phyloP scores from a whole-genome alignment of 2,797 vertebrate species.

The Myotis vivesi region DNA sequence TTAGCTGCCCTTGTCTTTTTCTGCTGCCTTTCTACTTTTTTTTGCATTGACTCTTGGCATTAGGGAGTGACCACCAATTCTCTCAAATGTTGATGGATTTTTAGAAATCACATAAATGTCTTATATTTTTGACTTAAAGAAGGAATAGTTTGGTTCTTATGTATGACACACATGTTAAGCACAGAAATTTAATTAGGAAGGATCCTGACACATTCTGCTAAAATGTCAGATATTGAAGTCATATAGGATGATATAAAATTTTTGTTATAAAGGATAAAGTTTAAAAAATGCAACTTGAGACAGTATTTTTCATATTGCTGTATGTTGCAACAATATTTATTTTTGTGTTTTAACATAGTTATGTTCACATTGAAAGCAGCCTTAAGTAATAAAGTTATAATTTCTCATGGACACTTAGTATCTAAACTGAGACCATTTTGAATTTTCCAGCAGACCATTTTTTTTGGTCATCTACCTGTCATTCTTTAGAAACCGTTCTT shows the following conservation, averaged over 20 bases:
- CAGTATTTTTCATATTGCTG: not conserved
- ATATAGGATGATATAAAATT: not conserved
- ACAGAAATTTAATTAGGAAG: constrained; percentile 8
- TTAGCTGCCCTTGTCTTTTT: not conserved
- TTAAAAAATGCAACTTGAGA: not conserved
- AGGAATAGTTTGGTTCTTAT: not conserved
- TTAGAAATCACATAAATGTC: not conserved
- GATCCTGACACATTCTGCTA: not conserved
- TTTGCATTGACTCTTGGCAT: not conserved
- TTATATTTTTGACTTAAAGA: constrained; percentile 8
- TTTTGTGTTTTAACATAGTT: not conserved
- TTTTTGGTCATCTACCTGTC: not conserved
- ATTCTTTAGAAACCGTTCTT: not conserved
- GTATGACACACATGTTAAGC: not conserved
- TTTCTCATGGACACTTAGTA: not conserved
- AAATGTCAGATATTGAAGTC: constrained; percentile 18
- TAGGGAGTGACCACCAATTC: not conserved
- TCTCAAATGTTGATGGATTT: not conserved
- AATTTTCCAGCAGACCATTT: not conserved
- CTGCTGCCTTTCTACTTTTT: not conserved
- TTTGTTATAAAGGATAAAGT: constrained; percentile 5
- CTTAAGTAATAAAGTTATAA: not conserved
- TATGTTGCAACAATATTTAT: not conserved
- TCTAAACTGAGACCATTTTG: constrained; percentile 18
- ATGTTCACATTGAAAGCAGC: not conserved